phyloP scores from a whole-genome alignment of 2,888 invertebrate genomes.

The Calliphora vomitoria region DNA sequence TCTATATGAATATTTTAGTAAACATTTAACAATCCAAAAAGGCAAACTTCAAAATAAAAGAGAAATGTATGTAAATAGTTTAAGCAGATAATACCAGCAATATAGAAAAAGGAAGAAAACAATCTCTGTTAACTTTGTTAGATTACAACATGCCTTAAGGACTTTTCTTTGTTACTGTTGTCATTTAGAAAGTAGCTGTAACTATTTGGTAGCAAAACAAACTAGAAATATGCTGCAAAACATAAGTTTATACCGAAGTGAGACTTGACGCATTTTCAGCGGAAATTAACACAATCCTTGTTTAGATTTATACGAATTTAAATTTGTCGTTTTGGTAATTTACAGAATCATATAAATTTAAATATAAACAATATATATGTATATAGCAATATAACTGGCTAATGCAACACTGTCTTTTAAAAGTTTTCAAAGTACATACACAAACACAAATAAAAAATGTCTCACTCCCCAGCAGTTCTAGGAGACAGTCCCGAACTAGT shows the following conservation, averaged over 20 bases:
- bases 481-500: no score
- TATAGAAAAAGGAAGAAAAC: constrained; percentile 19
- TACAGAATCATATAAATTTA: not conserved
- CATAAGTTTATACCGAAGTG: not conserved
- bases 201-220: not conserved
- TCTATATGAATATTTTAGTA: not conserved
- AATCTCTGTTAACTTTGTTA: constrained; percentile 55
- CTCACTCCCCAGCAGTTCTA: no score
- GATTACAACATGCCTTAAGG: constrained; percentile 46
- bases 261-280: not conserved
- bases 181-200: constrained; percentile 34
- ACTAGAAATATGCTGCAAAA: constrained; percentile 16
- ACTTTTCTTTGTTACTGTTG: constrained; percentile 47
- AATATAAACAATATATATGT: not conserved
- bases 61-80: not conserved
- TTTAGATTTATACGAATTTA: constrained; percentile 28
- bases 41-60: not conserved
- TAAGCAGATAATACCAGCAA: not conserved
- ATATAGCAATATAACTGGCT: no score
- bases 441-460: not conserved
- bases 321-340: constrained; percentile 17
- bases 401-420: not conserved
- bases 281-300: constrained; percentile 21
- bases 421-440: constrained; percentile 14
- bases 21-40: not conserved